Conservation (phyloP, 2,797 vertebrate genomes). For the Alfaro cultratus region DNA sequence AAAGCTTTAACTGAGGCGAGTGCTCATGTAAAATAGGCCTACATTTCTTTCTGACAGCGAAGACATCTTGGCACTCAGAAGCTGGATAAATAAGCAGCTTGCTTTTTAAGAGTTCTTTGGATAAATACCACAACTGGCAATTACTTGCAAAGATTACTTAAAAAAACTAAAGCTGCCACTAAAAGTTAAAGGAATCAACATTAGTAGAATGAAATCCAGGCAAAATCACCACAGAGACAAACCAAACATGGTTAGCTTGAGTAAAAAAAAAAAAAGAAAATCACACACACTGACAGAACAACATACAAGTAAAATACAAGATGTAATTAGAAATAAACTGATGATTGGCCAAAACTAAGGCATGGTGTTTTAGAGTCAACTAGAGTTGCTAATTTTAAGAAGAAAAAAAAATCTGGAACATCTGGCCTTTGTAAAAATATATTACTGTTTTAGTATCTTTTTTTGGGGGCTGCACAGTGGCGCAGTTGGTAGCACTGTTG, state of each 20-base stretch:
- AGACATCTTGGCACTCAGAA: slow-evolving; percentile 19
- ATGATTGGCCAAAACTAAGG: neutral
- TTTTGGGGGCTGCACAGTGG: too few relatives aligned
- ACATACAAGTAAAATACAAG: neutral
- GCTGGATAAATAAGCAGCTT: slow-evolving; percentile 26
- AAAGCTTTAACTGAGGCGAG: slow-evolving; percentile 4
- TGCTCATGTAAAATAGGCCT: slow-evolving; percentile 26
- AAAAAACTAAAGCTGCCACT: slow-evolving; percentile 39
- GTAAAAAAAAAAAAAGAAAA: slow-evolving; percentile 31
- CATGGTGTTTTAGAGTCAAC: neutral
- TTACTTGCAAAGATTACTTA: neutral
- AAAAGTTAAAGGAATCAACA: slow-evolving; percentile 40
- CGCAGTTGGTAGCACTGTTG: too few relatives aligned
- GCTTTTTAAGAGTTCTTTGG: slow-evolving; percentile 38
- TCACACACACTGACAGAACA: slow-evolving; percentile 28
- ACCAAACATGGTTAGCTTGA: slow-evolving; percentile 37
- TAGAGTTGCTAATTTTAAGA: neutral
- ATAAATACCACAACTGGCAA: slow-evolving; percentile 14
- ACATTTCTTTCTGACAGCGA: slow-evolving; percentile 44
- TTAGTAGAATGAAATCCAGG: slow-evolving; percentile 28
- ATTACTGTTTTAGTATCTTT: slow-evolving; percentile 6
- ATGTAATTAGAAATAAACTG: neutral
- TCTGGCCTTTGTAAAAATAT: neutral
- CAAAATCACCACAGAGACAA: slow-evolving; percentile 29
- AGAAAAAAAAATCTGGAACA: neutral